Evolutionary conservation across 2,113 vertebrate species (phyloP), one percentile per base, ranked within the genome.

Genomic region (Chaetops frenatus): DNA sequence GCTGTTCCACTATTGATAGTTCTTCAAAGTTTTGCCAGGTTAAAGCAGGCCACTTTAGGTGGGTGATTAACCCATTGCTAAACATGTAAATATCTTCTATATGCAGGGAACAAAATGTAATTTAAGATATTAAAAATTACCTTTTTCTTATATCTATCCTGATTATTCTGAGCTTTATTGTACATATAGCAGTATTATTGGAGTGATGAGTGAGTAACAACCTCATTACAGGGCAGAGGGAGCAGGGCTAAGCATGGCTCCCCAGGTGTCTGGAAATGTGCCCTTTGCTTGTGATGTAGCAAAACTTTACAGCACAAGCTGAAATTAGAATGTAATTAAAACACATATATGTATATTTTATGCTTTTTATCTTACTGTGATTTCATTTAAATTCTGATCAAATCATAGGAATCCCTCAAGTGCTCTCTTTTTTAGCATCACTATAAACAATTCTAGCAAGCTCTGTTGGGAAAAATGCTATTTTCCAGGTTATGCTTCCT

Each of bases 211-310:
- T 95, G 87, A 93, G 67, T 71, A 78, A 56, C 48, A 60, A 71
- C 36, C 60, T 95, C 51, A 44, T 86, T 53, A 67, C 33, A 73
- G 67, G 64, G 36, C 67, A 56, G 36, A 88, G 38, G 31, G 76
- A 69, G 44, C 21, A 44, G 44, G 64, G 76, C 53, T 72, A 18
- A 85, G 66, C 45, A 3, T 13, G 15, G 21, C 28, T 86, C 71
- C 40, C 47, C 90, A 81, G 85, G 93, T 92, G 85, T 81, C 79
- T 92, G 78, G 86, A 96, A 94, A 85, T 78, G n/a, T 94, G 81
- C 57, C 65, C 70, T 94, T 91, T 94, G 29, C 62, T 86, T 90
- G 29, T 81, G 66, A 81, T 84, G 40, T 31, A 50, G 20, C 19
- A 88, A 88, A 88, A 69, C 22, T 58, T 78, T 14, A 47, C 29